Evolutionary conservation across 2,797 vertebrate genomes (phyloP).

Genomic region (Pelochelys cantorii): DNA sequence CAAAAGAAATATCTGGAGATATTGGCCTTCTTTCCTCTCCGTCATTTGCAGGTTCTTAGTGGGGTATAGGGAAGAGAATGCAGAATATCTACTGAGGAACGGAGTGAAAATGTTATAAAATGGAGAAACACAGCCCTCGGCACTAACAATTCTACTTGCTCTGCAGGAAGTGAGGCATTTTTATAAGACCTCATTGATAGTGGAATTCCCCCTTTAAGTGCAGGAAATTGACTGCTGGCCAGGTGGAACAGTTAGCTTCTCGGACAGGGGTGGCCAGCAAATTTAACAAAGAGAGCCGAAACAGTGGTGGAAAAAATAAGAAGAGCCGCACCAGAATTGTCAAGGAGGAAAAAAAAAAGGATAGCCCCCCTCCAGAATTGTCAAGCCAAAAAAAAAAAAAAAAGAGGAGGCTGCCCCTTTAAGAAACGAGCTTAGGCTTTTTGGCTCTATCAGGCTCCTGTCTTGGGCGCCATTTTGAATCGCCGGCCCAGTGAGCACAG

Average conservation of each 20-base stretch:
- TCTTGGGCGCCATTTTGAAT: no score
- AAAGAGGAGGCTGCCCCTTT: no score
- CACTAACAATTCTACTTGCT: not conserved
- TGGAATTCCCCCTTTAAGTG: not conserved
- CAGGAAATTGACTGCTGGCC: not conserved
- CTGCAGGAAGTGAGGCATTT: not conserved
- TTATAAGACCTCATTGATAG: not conserved
- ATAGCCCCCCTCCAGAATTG: no score
- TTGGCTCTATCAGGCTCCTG: no score
- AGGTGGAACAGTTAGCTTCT: not conserved
- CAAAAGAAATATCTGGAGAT: not conserved
- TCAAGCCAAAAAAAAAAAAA: no score
- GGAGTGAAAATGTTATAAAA: not conserved
- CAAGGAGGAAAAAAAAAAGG: no score
- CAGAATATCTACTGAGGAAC: not conserved
- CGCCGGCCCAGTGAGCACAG: no score
- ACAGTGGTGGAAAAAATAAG: no score
- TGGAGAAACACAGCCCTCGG: fast-evolving
- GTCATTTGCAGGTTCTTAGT: fast-evolving
- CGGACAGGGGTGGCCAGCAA: not conserved
- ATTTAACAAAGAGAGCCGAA: no score
- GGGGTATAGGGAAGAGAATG: not conserved
- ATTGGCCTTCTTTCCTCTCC: fast-evolving
- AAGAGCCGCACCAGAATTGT: no score
- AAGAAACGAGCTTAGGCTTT: no score